These are phyloP conservation scores for Bombus superbus DNA, from an alignment of 1,140 invertebrate genomes.

Conservation along the genomic window DNA sequence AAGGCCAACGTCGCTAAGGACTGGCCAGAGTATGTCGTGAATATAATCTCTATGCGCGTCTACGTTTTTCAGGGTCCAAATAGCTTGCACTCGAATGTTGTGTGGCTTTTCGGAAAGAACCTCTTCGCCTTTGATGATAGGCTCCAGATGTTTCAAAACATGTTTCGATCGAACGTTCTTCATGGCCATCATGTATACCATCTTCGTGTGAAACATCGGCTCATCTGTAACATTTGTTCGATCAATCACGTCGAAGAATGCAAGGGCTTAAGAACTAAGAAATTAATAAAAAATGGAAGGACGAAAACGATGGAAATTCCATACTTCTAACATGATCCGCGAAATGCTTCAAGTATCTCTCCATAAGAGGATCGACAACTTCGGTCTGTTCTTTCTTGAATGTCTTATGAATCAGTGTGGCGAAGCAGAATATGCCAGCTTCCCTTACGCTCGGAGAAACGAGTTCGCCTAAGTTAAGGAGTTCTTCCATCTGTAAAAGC, in stretches of 20 bases:
- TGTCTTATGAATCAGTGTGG: conserved; percentile 75
- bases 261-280: not conserved
- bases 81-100: conserved; percentile 73
- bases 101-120: conserved; percentile 58
- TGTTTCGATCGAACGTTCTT: conserved; percentile 68
- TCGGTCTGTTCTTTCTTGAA: conserved; percentile 57
- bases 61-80: conserved; percentile 70
- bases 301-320: not conserved
- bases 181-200: conserved; percentile 73
- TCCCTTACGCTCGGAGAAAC: conserved; percentile 66
- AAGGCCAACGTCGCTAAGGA: conserved; percentile 73
- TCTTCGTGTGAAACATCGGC: conserved; percentile 64
- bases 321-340: conserved; percentile 68
- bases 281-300: accelerated
- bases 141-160: conserved; percentile 64
- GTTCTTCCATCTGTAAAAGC: conserved; percentile 73
- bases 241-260: too few relatives aligned
- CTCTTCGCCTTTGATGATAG: conserved; percentile 66
- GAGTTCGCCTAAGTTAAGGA: conserved; percentile 64
- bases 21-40: conserved; percentile 78
- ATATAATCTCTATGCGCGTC: conserved; percentile 61
- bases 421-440: conserved; percentile 76
- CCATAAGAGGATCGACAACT: conserved; percentile 14
- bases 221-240: conserved; percentile 57
- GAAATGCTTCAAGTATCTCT: conserved; percentile 65